Percentiles rank a stretch among this genome's conserved stretches.
phyloP scores from a whole-genome alignment of 2,113 vertebrate species.

The Gymnobelideus leadbeateri region DNA sequence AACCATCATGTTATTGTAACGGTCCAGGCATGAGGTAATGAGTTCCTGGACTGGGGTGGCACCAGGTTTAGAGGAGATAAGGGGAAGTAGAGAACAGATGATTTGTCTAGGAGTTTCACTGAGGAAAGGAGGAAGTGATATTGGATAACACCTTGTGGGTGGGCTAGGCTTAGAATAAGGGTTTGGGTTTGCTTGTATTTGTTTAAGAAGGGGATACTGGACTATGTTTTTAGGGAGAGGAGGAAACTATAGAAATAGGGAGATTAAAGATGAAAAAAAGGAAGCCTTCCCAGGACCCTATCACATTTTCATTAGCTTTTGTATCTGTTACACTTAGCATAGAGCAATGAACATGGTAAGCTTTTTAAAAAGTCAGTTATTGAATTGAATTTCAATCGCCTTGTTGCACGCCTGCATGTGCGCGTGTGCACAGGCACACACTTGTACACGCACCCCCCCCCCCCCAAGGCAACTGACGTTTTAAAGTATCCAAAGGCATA shows the following conservation, averaged over 20 bases:
- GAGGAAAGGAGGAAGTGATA: background rate
- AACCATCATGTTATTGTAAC: background rate
- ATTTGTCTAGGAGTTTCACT: background rate
- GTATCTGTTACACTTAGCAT: background rate
- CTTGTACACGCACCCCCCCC: too few relatives aligned
- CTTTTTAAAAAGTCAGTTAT: background rate
- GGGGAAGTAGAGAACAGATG: background rate
- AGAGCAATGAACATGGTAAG: background rate
- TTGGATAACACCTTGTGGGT: background rate
- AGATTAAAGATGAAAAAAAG: background rate
- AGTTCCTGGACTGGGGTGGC: background rate
- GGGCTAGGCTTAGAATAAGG: background rate
- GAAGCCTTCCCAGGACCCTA: background rate
- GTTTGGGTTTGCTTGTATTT: background rate
- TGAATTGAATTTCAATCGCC: background rate
- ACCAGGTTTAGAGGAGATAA: background rate
- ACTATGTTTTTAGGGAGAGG: background rate
- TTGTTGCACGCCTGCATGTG: background rate
- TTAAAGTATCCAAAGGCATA: conserved; percentile 11
- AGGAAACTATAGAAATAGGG: background rate
- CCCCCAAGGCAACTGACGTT: conserved; percentile 12
- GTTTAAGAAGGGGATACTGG: background rate
- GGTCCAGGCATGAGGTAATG: background rate
- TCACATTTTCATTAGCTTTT: background rate
- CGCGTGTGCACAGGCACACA: too few relatives aligned